phyloP scores from a whole-genome alignment of 1,140 invertebrate genomes.

The Aphelenchoides besseyi region DNA sequence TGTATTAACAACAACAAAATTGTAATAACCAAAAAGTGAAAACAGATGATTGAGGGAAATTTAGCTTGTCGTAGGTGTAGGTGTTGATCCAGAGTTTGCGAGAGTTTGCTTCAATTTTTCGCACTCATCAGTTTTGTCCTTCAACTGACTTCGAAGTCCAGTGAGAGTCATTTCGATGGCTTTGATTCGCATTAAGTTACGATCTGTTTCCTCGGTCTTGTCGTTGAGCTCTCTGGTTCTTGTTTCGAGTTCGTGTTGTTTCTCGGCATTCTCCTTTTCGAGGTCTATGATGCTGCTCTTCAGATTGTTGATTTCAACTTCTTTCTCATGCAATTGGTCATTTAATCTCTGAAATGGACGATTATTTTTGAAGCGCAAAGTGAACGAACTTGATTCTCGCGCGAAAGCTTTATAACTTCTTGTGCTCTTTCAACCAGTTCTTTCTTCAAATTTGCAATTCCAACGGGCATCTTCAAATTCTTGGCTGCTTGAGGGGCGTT shows the following conservation, averaged over 20 bases:
- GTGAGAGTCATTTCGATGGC: too few species aligned
- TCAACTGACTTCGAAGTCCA: too few species aligned
- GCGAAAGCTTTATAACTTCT: not conserved
- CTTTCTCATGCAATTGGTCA: not conserved
- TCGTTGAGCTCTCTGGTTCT: not conserved
- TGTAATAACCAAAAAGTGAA: not conserved
- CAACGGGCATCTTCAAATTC: not conserved
- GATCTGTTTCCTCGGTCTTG: not conserved
- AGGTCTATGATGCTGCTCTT: not conserved
- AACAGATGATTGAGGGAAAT: too few species aligned
- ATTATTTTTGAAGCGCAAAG: not conserved
- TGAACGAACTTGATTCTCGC: not conserved
- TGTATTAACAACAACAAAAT: not conserved
- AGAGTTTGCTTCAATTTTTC: too few species aligned
- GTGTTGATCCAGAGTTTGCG: too few species aligned
- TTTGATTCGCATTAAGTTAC: too few species aligned
- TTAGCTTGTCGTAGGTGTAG: too few species aligned
- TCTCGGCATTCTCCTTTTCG: not conserved
- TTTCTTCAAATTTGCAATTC: not conserved
- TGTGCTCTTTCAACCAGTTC: not conserved
- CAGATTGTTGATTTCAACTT: not conserved
- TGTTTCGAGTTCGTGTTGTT: not conserved
- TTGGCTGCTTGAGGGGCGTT: too few species aligned
- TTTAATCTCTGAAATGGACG: not conserved
- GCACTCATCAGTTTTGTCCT: not conserved